These are phyloP conservation scores for Ailurus styani DNA, from an alignment of 2,113 vertebrate genomes.

Conservation along the genomic window DNA sequence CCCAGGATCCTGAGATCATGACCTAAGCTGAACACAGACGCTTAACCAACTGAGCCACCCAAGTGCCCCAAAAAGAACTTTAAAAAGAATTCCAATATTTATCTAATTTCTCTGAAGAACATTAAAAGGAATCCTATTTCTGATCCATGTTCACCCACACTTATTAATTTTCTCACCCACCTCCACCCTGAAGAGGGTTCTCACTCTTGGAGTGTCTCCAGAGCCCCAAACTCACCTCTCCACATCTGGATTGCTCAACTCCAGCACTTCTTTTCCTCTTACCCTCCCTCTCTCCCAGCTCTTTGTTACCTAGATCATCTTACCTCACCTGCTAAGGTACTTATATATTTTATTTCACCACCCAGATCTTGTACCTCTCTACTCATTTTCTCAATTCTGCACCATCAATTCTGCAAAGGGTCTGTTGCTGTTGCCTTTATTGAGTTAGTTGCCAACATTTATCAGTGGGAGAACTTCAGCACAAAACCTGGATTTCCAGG, in stretches of 20 bases:
- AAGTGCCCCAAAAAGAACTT: not conserved
- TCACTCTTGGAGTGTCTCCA: not conserved
- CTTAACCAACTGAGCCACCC: no score
- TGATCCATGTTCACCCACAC: not conserved
- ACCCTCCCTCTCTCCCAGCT: not conserved
- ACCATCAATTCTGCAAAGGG: not conserved
- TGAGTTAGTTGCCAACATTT: not conserved
- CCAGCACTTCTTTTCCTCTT: not conserved
- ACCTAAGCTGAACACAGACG: accelerated
- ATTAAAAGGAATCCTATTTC: not conserved
- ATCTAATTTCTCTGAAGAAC: not conserved
- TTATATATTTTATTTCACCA: not conserved
- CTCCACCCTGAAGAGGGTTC: not conserved
- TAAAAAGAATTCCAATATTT: not conserved
- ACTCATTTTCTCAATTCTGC: not conserved
- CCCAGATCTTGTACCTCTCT: not conserved
- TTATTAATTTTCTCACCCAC: not conserved
- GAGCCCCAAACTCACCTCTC: not conserved
- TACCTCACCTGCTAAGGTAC: not conserved
- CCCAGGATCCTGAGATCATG: no score
- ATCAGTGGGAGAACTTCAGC: not conserved
- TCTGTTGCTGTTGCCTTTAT: not conserved
- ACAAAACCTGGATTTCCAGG: not conserved
- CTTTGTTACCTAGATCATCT: not conserved
- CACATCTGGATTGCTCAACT: not conserved